These are phyloP conservation scores for Euzophera pinguis DNA, from an alignment of 2,888 invertebrate genomes.

Conservation along the genomic window DNA sequence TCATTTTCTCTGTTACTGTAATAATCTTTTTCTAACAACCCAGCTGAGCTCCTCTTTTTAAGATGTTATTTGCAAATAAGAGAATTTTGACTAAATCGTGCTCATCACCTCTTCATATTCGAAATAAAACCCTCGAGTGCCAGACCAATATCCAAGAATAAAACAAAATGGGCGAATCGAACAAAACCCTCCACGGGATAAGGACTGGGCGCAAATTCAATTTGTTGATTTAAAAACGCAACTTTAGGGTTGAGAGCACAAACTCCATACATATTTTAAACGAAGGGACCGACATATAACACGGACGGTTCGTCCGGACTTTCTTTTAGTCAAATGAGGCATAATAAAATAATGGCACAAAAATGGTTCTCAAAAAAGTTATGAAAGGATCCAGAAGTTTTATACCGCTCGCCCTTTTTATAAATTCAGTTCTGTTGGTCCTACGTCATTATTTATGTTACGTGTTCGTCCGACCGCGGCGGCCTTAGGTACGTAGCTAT, in stretches of 20 bases:
- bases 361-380: slow-evolving; percentile 73
- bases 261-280: slow-evolving; percentile 69
- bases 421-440: slow-evolving; percentile 55
- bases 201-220: slow-evolving; percentile 11
- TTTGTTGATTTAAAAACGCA: slow-evolving; percentile 31
- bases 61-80: too few species aligned
- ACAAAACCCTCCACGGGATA: slow-evolving; percentile 1
- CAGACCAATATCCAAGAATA: not conserved
- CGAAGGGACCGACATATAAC: slow-evolving; percentile 58
- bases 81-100: too few species aligned
- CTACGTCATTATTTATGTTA: slow-evolving; percentile 72
- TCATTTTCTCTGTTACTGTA: too few species aligned
- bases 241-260: slow-evolving; percentile 50
- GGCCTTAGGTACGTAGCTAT: slow-evolving; percentile 53
- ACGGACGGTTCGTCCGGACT: slow-evolving; percentile 58
- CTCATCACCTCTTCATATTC: too few species aligned
- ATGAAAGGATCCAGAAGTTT: slow-evolving; percentile 70
- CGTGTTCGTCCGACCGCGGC: slow-evolving; percentile 67
- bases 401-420: slow-evolving; percentile 54
- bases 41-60: too few species aligned
- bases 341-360: slow-evolving; percentile 72
- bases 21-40: too few species aligned
- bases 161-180: slow-evolving; percentile 1
- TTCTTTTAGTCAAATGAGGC: slow-evolving; percentile 75
- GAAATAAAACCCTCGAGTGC: not conserved